These are phyloP conservation scores for Augochlorella aurata DNA, from an alignment of 2,888 invertebrate genomes.

Conservation along the genomic window DNA sequence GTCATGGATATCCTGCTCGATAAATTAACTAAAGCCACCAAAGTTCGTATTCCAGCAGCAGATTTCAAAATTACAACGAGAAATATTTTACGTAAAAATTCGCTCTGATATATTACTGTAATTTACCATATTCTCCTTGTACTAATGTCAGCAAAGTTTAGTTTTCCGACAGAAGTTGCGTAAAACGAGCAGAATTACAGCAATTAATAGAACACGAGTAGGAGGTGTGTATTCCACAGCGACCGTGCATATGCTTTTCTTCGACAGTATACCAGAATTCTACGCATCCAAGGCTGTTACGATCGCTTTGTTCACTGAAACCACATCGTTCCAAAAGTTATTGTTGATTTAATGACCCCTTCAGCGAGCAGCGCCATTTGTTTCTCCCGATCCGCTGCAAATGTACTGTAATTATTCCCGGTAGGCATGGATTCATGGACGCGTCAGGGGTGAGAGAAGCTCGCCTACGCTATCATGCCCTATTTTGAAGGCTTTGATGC, in stretches of 20 bases:
- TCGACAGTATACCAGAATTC: neutral
- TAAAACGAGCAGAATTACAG: neutral
- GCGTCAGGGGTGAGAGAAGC: conserved; percentile 11
- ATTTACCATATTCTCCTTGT: neutral
- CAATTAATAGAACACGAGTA: neutral
- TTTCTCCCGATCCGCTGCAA: conserved; percentile 15
- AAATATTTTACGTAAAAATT: no score
- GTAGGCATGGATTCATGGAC: conserved; percentile 15
- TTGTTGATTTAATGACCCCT: conserved; percentile 30
- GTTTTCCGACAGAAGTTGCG: neutral
- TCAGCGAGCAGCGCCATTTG: conserved; percentile 10
- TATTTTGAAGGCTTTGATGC: conserved; percentile 22
- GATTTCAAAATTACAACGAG: no score
- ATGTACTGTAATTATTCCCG: conserved; percentile 38
- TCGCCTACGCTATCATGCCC: neutral
- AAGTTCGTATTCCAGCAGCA: no score
- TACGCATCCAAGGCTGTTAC: conserved; percentile 16
- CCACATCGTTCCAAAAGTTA: conserved; percentile 28
- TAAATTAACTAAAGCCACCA: no score
- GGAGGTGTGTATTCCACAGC: neutral
- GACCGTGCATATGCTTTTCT: neutral
- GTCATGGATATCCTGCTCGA: no score
- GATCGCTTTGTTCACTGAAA: conserved; percentile 14
- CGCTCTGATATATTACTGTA: no score
- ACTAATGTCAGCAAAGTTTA: neutral